Evolutionary conservation across 1,140 invertebrate genomes (phyloP).

Genomic region (Conus betulinus): DNA sequence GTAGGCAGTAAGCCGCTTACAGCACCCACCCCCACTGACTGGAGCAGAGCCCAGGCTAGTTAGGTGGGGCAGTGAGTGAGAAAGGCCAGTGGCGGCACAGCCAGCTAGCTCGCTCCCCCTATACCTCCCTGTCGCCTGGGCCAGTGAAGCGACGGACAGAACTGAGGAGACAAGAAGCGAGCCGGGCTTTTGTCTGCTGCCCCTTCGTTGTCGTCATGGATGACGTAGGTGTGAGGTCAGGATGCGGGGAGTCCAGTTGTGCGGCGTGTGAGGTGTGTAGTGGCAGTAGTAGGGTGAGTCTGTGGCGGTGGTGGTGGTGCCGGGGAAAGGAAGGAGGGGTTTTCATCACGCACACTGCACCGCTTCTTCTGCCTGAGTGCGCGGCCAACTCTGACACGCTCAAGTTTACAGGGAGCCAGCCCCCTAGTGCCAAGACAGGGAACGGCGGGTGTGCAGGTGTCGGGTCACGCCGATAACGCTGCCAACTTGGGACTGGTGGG

Average conservation of each 20-base stretch:
- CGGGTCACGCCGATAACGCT: too few relatives aligned
- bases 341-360: neutral
- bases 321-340: neutral
- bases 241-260: neutral
- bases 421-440: neutral
- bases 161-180: too few relatives aligned
- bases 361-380: slow-evolving; percentile 5
- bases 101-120: too few relatives aligned
- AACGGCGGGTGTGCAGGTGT: neutral
- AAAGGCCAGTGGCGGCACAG: neutral
- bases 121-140: too few relatives aligned
- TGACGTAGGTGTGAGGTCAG: neutral
- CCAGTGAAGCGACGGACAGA: too few relatives aligned
- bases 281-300: neutral
- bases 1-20: slow-evolving; percentile 28
- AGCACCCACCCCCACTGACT: neutral
- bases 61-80: neutral
- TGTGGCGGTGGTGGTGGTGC: neutral
- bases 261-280: neutral
- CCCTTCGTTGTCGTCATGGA: neutral
- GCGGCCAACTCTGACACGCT: neutral
- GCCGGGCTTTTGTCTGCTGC: neutral
- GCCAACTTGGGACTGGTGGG: too few relatives aligned
- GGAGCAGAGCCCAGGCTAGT: too few relatives aligned
- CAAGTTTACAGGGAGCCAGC: neutral